phyloP scores from a whole-genome alignment of 2,113 vertebrate genomes.

The Rhagologus leucostigma region DNA sequence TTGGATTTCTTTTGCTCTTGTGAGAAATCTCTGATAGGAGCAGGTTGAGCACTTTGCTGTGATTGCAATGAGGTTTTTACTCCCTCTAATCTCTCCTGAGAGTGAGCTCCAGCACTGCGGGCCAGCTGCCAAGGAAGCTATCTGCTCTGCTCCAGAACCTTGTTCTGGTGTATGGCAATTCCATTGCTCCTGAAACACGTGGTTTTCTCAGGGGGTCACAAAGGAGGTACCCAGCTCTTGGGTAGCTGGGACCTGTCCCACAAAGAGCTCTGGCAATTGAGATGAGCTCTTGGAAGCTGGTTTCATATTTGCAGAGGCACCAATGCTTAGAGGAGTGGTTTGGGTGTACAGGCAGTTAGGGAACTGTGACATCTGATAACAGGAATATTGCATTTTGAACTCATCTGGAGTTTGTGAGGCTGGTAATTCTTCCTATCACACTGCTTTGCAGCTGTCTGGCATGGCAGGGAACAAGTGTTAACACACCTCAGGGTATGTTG shows the following conservation, averaged over 20 bases:
- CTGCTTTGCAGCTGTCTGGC: not conserved
- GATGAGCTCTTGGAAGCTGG: not conserved
- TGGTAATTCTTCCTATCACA: not conserved
- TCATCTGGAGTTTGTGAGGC: not conserved
- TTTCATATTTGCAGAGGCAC: not conserved
- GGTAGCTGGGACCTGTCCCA: not conserved
- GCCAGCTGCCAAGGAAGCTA: constrained; percentile 39
- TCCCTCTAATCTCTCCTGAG: constrained; percentile 18
- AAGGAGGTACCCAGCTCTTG: not conserved
- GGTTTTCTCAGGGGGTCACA: not conserved
- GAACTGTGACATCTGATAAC: not conserved
- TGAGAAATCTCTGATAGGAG: constrained; percentile 29
- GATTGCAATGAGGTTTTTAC: not conserved
- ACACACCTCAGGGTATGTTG: not conserved
- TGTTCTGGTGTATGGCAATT: not conserved
- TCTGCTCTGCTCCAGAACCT: constrained; percentile 41
- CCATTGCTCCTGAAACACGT: not conserved
- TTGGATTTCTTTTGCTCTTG: not conserved
- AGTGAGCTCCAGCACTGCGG: not conserved
- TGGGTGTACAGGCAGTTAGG: not conserved
- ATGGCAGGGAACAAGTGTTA: not conserved
- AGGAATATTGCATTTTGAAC: not conserved
- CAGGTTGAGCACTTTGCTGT: constrained; percentile 9
- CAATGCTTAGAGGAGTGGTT: not conserved
- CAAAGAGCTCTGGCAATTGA: not conserved